These are phyloP conservation scores for Caloenas nicobarica DNA, from an alignment of 2,113 vertebrate genomes.

Conservation along the genomic window DNA sequence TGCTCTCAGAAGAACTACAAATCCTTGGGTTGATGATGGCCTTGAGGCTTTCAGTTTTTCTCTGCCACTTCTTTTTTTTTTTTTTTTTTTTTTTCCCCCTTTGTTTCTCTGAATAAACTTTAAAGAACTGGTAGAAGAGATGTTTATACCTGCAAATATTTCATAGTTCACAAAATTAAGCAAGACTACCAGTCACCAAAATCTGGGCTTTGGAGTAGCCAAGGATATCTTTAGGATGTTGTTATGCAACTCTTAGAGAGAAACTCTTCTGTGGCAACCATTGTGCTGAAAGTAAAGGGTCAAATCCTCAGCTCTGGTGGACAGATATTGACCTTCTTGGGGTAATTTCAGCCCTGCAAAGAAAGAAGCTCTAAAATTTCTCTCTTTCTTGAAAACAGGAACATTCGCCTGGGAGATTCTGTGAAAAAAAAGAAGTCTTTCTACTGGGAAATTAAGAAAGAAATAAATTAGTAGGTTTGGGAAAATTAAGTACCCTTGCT, in stretches of 20 bases:
- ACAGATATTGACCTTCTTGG: neutral
- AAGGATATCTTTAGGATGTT: neutral
- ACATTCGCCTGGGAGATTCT: neutral
- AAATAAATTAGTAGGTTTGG: neutral
- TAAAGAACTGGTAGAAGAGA: neutral
- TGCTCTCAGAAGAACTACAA: slow-evolving; percentile 45
- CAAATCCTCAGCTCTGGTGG: neutral
- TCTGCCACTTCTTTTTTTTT: neutral
- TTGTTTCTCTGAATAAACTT: neutral
- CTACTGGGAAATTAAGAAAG: neutral
- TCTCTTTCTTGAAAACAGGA: neutral
- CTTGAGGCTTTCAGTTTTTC: slow-evolving; percentile 33
- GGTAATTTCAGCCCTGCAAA: neutral
- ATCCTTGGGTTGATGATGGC: slow-evolving; percentile 45
- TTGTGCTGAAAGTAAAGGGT: neutral
- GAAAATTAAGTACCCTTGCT: neutral
- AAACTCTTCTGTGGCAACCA: neutral
- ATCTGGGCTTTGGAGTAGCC: neutral
- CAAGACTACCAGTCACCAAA: neutral
- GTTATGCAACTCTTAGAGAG: neutral
- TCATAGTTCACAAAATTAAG: neutral
- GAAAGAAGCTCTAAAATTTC: neutral
- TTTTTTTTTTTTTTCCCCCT: neutral
- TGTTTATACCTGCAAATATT: neutral
- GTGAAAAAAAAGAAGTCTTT: neutral